Evolutionary conservation across 2,888 invertebrate species (phyloP).

Genomic region (Hirtodrosophila histrioides): DNA sequence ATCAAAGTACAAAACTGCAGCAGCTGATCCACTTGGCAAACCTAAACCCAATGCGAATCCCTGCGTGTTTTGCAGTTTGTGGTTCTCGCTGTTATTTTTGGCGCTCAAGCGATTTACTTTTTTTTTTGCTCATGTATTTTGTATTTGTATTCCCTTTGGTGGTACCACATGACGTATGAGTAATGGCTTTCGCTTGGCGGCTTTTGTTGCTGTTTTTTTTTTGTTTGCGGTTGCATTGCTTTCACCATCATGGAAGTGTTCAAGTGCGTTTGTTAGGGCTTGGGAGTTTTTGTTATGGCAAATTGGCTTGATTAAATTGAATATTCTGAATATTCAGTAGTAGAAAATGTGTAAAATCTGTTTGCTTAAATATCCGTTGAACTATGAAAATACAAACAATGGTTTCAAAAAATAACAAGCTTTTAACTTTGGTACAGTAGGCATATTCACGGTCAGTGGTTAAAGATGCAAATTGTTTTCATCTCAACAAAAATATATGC

Average conservation of each 20-base stretch:
- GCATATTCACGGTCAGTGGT: too few species aligned
- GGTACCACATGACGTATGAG: constrained; percentile 77
- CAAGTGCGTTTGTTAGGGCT: constrained; percentile 19
- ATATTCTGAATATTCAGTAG: constrained; percentile 43
- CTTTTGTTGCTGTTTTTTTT: constrained; percentile 69
- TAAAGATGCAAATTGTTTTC: too few species aligned
- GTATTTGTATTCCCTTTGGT: constrained; percentile 75
- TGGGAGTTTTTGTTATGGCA: constrained; percentile 50
- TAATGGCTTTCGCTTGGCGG: constrained; percentile 70
- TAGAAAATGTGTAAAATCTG: constrained; percentile 10
- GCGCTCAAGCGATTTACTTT: constrained; percentile 61
- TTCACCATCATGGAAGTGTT: constrained; percentile 38
- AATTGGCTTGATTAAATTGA: constrained; percentile 77
- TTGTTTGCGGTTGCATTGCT: constrained; percentile 73
- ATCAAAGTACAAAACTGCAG: constrained; percentile 32
- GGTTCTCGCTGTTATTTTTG: constrained; percentile 57
- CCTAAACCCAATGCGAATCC: constrained; percentile 40
- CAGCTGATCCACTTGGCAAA: constrained; percentile 72
- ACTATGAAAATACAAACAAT: not conserved
- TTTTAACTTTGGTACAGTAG: too few species aligned
- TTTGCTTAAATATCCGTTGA: not conserved
- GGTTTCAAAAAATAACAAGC: too few species aligned
- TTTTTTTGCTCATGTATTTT: constrained; percentile 41
- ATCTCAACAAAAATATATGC: too few species aligned
- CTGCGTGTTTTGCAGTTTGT: constrained; percentile 20